Percentiles rank a stretch among this genome's conserved stretches.
Conservation (phyloP, 2,113 vertebrate genomes). For the Saimiri boliviensis region DNA sequence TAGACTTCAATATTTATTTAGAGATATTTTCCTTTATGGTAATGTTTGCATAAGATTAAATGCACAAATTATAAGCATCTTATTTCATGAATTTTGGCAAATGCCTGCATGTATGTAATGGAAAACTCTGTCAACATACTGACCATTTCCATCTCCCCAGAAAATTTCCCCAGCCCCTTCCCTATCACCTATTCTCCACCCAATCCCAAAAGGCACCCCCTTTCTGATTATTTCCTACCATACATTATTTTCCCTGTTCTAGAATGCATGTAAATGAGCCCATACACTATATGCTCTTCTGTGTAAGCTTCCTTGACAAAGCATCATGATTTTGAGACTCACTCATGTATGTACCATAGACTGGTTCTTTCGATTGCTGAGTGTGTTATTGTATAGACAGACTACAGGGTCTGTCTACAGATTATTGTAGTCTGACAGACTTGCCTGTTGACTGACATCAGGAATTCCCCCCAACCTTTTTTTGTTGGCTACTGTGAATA, state of each 20-base stretch:
- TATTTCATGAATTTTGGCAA: background rate
- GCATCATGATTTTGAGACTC: background rate
- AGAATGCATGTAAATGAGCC: background rate
- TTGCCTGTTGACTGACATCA: background rate
- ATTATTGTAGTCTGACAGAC: too few relatives aligned
- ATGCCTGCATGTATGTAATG: background rate
- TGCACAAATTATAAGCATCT: background rate
- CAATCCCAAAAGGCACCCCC: background rate
- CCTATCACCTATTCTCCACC: background rate
- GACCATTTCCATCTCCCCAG: rapidly evolving
- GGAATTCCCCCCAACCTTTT: too few relatives aligned
- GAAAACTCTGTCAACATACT: background rate
- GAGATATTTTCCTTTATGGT: background rate
- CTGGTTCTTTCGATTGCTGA: background rate
- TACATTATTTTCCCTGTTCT: background rate
- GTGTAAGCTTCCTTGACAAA: too few relatives aligned
- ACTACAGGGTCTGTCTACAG: too few relatives aligned
- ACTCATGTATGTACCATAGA: too few relatives aligned
- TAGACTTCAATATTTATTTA: background rate
- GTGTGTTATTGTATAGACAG: too few relatives aligned
- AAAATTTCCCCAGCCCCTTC: background rate
- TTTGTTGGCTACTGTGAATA: background rate
- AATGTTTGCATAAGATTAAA: background rate
- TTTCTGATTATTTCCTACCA: background rate
- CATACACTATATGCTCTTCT: background rate